Evolutionary conservation across 1,140 invertebrate species (phyloP), one percentile per base, ranked within the genome.

Genomic region (Copidosoma floridanum): DNA sequence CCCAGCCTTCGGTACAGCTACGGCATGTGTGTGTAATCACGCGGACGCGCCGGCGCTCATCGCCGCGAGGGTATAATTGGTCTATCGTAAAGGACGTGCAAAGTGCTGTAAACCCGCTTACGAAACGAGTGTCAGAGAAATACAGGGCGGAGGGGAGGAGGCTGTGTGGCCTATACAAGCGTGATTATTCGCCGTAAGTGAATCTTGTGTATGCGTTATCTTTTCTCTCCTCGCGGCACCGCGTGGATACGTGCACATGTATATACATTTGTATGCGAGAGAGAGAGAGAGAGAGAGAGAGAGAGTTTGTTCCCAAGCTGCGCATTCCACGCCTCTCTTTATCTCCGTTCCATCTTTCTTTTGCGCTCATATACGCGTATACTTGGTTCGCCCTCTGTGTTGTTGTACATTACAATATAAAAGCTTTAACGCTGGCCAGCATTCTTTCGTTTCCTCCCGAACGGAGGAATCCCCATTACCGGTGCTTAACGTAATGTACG

Each of bases 41-140:
- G 29, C 38, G n/a, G 32, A 47, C 43, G 43, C 43, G 54, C 46
- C 29, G 54, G 46, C 44, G 43, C 54, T 40, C 46, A 57, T 48
- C 55, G 44, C 55, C 46, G 14, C 21, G 41, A 53, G 50, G 40
- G 50, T 40, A 32, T 60, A 60, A 60, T 60, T 60, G 57, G 57
- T 53, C 46, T 53, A 53, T 60, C 57, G 57, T 53, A 53, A 60
- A 60, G 46, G 57, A 60, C 50, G 57, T 60, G 57, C 50, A 53
- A 60, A 60, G 57, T 60, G 57, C 57, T 60, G 57, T 53, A 60
- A 53, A 53, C 40, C 57, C 50, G 52, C 62, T 47, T 52, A 56
- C 38, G 52, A 64, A 59, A 51, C 54, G 57, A 16, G 46, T 26
- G 41, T 32, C 24, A 37, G 47, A 35, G 32, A 18, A n/a, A 47